These are phyloP conservation scores for Callaeas wilsoni DNA, from an alignment of 2,113 vertebrate species.

Conservation along the genomic window DNA sequence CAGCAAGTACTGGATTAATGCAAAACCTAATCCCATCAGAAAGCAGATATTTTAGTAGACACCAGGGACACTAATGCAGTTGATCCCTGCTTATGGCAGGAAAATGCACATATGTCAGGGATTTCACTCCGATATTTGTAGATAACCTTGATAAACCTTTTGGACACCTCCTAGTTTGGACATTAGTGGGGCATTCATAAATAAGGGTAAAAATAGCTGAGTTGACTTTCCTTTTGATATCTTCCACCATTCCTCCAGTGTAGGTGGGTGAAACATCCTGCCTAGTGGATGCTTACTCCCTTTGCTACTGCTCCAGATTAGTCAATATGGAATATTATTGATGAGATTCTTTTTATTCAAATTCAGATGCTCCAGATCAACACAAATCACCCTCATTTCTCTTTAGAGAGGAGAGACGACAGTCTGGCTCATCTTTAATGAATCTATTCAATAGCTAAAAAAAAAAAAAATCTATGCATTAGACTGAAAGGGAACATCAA, in stretches of 20 bases:
- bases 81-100: background rate
- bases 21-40: background rate
- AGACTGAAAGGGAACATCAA: background rate
- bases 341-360: background rate
- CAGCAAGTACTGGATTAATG: background rate
- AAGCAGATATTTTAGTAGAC: background rate
- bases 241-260: background rate
- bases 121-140: background rate
- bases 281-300: background rate
- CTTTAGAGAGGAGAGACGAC: background rate
- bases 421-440: background rate
- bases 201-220: background rate
- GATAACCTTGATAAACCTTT: background rate
- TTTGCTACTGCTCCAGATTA: background rate
- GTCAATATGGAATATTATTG: background rate
- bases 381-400: background rate
- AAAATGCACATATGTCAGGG: background rate
- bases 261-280: background rate
- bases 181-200: background rate
- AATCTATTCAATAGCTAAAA: background rate
- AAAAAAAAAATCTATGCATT: background rate
- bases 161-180: background rate
- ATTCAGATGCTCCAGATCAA: background rate
- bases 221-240: background rate
- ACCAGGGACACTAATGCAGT: background rate